Evolutionary conservation across 1,140 invertebrate genomes (phyloP).

Genomic region (Thrips palmi): DNA sequence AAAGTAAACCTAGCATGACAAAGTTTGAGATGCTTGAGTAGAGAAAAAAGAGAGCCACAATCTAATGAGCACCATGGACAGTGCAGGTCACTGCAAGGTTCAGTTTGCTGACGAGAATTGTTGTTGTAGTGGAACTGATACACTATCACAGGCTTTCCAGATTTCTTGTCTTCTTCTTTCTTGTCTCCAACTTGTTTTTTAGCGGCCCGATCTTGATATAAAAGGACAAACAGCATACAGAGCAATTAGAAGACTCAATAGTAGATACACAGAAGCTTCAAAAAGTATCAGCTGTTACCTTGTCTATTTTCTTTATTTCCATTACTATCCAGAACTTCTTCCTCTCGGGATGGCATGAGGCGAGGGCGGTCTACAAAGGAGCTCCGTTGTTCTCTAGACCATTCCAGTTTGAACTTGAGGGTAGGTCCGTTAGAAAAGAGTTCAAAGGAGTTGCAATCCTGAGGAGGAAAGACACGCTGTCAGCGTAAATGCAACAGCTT

Average conservation of each 20-base stretch:
- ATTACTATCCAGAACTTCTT: slow-evolving; percentile 10
- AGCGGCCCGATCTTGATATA: background rate
- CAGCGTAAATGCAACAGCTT: too few species aligned
- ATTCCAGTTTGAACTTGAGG: slow-evolving; percentile 64
- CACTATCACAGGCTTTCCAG: slow-evolving; percentile 44
- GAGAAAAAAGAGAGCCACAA: slow-evolving; percentile 67
- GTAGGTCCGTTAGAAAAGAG: slow-evolving; percentile 55
- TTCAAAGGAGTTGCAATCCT: too few species aligned
- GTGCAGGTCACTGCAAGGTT: slow-evolving; percentile 75
- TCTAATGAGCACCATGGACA: slow-evolving; percentile 92
- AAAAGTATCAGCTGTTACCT: slow-evolving; percentile 12
- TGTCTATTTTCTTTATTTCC: slow-evolving; percentile 35
- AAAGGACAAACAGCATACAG: background rate
- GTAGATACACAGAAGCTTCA: too few species aligned
- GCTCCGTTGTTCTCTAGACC: slow-evolving; percentile 54
- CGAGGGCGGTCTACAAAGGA: slow-evolving; percentile 45
- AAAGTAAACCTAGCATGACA: slow-evolving; percentile 89
- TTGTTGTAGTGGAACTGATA: slow-evolving; percentile 95
- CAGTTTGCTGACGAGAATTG: slow-evolving; percentile 84
- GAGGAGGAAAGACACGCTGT: too few species aligned
- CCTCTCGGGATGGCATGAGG: too few species aligned
- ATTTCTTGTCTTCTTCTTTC: slow-evolving; percentile 2
- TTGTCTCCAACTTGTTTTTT: background rate
- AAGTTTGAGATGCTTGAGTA: slow-evolving; percentile 83
- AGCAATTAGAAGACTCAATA: too few species aligned